Base-by-base conservation (phyloP, 2,888 invertebrate genomes). In the Agrochola litura region DNA sequence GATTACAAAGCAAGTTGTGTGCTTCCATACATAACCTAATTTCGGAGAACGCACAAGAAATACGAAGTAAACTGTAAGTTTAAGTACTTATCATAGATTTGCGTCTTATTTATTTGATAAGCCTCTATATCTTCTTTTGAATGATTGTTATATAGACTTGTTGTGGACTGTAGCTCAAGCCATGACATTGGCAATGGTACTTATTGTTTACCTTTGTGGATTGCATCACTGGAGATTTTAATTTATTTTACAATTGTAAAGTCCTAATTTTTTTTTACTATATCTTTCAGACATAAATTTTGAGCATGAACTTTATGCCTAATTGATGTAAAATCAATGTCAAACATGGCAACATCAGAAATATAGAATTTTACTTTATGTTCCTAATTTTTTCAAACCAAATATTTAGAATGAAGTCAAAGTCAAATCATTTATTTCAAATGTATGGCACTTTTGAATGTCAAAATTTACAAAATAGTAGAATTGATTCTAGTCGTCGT, bases 51-150 rank as follows among this genome's bases (percentile, higher is more conserved):
- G 92, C 95, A 83, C 89, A 87, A 71, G 94, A 95, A 85, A 96
- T 97, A 67, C 95, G 94, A 84, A 93, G 91, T 64, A 95, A 96
- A 91, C 89, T 96, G 93, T 94, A 88, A 91, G 94, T 94, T 85
- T 63, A 16, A 46, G 56, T 54, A 69, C 46, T 74, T 61, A 60
- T 67, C n/a, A 70, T 58, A 41, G 12, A 76, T 61, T 25, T 83
- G 56, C 81, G 30, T 65, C 25, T 30, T 66, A 70, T 52, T 66
- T 70, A 66, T 6, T 69, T 61, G 73, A 46, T 58, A 69, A 70
- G 41, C 37, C 14, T 68, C 14, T 54, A 14, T 12, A 9, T 30
- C 12, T 14, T 37, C n/a, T 25, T 58, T 76, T 68, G 12, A 52
- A 37, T 14, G 8, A 52, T 52, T 56, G 19, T 52, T 52, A n/a